Base-by-base conservation (phyloP, 2,797 vertebrate genomes). In the Ataeniobius toweri region DNA sequence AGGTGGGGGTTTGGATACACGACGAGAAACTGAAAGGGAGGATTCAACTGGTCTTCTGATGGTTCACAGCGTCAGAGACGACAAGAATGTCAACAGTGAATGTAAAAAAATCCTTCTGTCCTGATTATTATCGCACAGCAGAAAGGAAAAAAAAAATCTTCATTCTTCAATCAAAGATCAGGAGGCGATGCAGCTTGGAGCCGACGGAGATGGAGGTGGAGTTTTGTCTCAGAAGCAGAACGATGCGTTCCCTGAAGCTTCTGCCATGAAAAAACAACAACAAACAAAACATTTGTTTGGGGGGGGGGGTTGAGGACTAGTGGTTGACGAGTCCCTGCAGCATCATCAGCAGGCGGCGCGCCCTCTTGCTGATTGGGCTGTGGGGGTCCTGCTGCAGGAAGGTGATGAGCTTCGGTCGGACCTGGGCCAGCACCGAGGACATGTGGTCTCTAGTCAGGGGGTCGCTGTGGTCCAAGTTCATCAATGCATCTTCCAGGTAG, bases 381-480 rank as follows among this genome's bases (percentile, higher is more conserved):
- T 97, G 97, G 59, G 96, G 95, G 56, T 99, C 98, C 76, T 96
- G 96, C 92, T 99, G 98, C 59, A 99, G 90, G 94, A 98, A 99
- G 89, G 96, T 90, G 78, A 96, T 96, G 77, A 99, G 96, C 94
- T 98, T 99, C 85, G 98, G 97, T 67, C 96, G 94, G 78, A 99
- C 97, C 94, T 99, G 98, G 85, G 95, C 88, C 95, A 99, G 93
- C 82, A 99, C 97, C 0, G 97, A 96, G n/a, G 97, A 95, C 97
- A 99, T 98, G 95, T 99, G 98, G 94, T 99, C 98, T 76, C 97
- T 92, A 41, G 97, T 99, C 90, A 99, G 96, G n/a, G 97, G 97
- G 92, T 99, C 97, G 0, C 96, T 94, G 89, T 98, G 97, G 94
- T 99, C 97, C 90, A 99, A 94, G 79, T 98, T 98, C 97, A 99